Percentiles rank a stretch among this genome's conserved stretches.
Evolutionary conservation across 2,797 vertebrate species (phyloP).

Genomic region (Urophycis tenuis): DNA sequence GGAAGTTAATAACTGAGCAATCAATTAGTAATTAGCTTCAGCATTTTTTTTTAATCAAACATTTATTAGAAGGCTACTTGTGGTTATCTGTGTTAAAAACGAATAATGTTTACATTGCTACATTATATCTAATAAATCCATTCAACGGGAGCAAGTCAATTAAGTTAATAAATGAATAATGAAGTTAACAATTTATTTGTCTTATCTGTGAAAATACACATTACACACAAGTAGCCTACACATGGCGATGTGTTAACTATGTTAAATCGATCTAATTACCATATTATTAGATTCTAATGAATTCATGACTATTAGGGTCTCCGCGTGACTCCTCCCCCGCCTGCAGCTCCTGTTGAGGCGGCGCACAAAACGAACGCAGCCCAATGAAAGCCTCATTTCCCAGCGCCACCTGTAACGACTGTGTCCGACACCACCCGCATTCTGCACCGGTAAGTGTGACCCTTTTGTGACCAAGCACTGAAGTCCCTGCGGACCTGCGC

Average conservation of each 20-base stretch:
- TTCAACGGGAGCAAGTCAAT: background rate
- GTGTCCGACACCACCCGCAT: slow-evolving; percentile 60
- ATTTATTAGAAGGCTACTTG: background rate
- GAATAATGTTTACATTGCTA: background rate
- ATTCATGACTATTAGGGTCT: background rate
- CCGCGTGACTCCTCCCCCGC: background rate
- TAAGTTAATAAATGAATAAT: background rate
- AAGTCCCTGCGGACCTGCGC: slow-evolving; percentile 38
- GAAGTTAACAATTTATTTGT: background rate
- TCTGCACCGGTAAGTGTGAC: slow-evolving; percentile 45
- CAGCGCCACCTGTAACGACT: slow-evolving; percentile 63
- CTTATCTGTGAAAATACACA: background rate
- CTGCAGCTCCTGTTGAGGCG: background rate
- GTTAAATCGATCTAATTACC: background rate
- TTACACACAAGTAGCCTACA: background rate
- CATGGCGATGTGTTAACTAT: background rate
- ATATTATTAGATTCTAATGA: background rate
- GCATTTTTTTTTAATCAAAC: background rate
- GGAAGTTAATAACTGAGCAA: background rate
- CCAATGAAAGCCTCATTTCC: slow-evolving; percentile 37
- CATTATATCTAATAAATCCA: background rate
- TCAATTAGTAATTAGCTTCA: background rate
- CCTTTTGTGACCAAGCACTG: slow-evolving; percentile 54
- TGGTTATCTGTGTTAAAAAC: background rate
- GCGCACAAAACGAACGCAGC: slow-evolving; percentile 25